Evolutionary conservation across 2,888 invertebrate genomes (phyloP).

Genomic region (Drosophila macrothrix): DNA sequence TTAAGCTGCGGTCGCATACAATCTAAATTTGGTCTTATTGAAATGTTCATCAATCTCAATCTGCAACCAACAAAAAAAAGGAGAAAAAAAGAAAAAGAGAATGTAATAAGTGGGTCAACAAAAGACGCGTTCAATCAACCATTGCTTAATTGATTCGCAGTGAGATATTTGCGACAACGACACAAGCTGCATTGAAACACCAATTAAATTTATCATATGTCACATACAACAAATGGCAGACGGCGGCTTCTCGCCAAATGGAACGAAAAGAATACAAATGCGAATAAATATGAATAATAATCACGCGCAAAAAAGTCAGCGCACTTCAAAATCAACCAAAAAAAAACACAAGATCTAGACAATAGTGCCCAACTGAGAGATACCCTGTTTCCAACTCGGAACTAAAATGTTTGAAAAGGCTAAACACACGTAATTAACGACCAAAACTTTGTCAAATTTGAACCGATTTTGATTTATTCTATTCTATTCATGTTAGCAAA

Average conservation of each 20-base stretch:
- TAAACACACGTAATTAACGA: background rate
- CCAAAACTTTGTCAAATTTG: background rate
- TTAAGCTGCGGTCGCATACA: conserved; percentile 24
- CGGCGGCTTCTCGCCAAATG: conserved; percentile 34
- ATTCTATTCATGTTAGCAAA: background rate
- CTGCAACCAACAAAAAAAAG: background rate
- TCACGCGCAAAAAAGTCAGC: conserved; percentile 31
- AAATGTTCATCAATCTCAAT: conserved; percentile 65
- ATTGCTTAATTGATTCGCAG: conserved; percentile 65
- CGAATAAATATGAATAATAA: conserved; percentile 65
- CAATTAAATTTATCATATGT: conserved; percentile 70
- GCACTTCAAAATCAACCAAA: conserved; percentile 17
- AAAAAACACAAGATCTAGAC: conserved; percentile 1
- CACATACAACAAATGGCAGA: conserved; percentile 35
- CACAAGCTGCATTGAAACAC: conserved; percentile 38
- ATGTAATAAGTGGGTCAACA: conserved; percentile 53
- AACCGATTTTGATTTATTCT: background rate
- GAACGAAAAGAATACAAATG: conserved; percentile 50
- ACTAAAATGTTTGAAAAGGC: background rate
- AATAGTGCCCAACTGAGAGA: background rate
- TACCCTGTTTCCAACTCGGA: background rate
- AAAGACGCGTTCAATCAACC: conserved; percentile 47
- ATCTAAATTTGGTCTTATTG: conserved; percentile 34
- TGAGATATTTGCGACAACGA: conserved; percentile 35
- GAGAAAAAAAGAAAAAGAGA: background rate